Percentiles rank a stretch among this genome's conserved stretches.
Conservation (phyloP, 2,888 invertebrate genomes). For the Acanthoscelides obtectus region DNA sequence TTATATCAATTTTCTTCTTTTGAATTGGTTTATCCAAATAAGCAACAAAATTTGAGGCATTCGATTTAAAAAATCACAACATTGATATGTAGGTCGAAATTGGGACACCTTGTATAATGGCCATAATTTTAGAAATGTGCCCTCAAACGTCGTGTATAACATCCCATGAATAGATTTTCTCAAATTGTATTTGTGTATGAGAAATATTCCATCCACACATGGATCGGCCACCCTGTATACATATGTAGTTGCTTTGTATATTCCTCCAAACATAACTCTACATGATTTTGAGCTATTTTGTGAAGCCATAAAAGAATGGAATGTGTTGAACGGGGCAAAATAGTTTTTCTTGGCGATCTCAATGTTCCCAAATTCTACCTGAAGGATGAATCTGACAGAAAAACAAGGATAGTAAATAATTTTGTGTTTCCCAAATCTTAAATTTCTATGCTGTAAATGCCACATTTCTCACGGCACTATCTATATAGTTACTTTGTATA, state of each 20-base stretch:
- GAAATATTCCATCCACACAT: too few species aligned
- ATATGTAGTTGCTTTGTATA: conserved; percentile 2
- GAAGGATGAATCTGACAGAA: not conserved
- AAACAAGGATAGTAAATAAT: not conserved
- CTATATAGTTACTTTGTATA: conserved; percentile 1
- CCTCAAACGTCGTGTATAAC: too few species aligned
- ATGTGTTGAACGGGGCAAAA: not conserved
- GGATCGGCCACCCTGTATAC: too few species aligned
- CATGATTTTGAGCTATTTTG: conserved; percentile 1
- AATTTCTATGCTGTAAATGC: conserved; percentile 4
- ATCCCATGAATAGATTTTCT: too few species aligned
- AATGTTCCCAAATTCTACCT: not conserved
- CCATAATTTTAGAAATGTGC: too few species aligned
- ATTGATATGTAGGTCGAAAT: too few species aligned
- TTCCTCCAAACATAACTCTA: conserved; percentile 2
- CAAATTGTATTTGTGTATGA: too few species aligned
- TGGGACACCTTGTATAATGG: too few species aligned
- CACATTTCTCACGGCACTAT: not conserved
- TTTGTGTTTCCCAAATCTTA: conserved; percentile 5
- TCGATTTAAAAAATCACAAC: too few species aligned
- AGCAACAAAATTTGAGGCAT: too few species aligned
- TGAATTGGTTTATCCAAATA: too few species aligned
- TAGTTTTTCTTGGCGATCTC: not conserved
- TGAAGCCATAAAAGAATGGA: not conserved
- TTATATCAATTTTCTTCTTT: too few species aligned